phyloP scores from a whole-genome alignment of 2,888 invertebrate genomes.

The Pyrocoelia pectoralis region DNA sequence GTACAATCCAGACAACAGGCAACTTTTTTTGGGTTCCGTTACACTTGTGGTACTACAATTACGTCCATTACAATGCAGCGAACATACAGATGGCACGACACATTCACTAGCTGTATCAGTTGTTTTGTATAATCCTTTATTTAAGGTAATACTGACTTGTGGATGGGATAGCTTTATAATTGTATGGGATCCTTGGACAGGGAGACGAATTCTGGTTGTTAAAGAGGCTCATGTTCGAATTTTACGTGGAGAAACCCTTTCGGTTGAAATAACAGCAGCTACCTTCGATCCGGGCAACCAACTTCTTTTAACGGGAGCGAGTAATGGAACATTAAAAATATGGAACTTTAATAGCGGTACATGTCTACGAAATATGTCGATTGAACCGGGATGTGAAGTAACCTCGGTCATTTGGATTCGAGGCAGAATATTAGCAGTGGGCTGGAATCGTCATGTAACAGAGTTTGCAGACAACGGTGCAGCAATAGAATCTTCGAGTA shows the following conservation, averaged over 20 bases:
- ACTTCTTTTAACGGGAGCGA: constrained; percentile 79
- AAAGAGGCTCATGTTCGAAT: constrained; percentile 74
- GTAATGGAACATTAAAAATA: constrained; percentile 79
- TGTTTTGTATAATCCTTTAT: constrained; percentile 78
- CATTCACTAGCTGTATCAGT: constrained; percentile 71
- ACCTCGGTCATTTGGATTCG: constrained; percentile 63
- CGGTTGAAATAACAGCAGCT: constrained; percentile 79
- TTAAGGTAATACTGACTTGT: constrained; percentile 77
- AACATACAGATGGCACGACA: constrained; percentile 73
- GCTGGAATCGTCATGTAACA: constrained; percentile 79
- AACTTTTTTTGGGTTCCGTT: constrained; percentile 71
- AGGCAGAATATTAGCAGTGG: constrained; percentile 75
- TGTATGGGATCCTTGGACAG: constrained; percentile 81
- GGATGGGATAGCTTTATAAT: constrained; percentile 83
- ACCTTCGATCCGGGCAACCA: constrained; percentile 79
- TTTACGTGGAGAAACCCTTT: constrained; percentile 70
- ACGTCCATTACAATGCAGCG: constrained; percentile 71
- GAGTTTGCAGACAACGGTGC: constrained; percentile 69
- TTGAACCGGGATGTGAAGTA: constrained; percentile 63
- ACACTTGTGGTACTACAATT: constrained; percentile 71
- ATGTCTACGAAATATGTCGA: constrained; percentile 73
- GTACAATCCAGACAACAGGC: constrained; percentile 72
- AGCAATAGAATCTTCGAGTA: constrained; percentile 60
- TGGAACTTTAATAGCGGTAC: constrained; percentile 88
- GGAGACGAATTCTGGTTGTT: constrained; percentile 73